Evolutionary conservation across 2,888 invertebrate genomes (phyloP), one percentile per base, ranked within the genome.

Genomic region (Synanthedon andrenaeformis): DNA sequence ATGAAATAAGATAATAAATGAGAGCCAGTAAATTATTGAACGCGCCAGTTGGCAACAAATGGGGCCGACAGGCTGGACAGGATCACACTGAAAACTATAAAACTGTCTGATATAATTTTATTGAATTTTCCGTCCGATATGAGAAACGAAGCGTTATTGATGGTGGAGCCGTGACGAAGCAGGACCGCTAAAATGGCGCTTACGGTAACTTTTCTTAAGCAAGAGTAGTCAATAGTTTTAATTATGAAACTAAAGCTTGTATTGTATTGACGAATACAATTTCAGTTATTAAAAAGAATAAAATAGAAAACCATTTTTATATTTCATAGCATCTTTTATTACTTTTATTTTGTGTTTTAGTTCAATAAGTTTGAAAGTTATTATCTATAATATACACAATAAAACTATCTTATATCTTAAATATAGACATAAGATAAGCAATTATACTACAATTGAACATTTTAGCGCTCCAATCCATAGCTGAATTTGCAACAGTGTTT

Each of bases 41-140:
- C 45, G 49, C 49, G 19, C 59, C 56, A 59, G 61, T 64, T 60
- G 58, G 58, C 59, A 63, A 60, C 66, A 65, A 69, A 70, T 69
- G 62, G 61, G 64, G 63, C 63, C 60, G 62, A 65, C 68, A 64
- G 63, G 63, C 65, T 58, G 62, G 64, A 56, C 59, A 56, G 62
- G 57, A 59, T 66, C 62, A 57, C 58, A 67, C 62, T 64, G 70
- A 64, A 72, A 81, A 79, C 76, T 78, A 79, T 76, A 70, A 70
- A 76, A 74, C 70, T 68, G 65, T 72, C 69, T 79, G 74, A 79
- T 77, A 73, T 77, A 79, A 75, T 82, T 82, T 82, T 79, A 83
- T 83, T 81, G 76, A 83, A 82, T 83, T 82, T 82, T 76, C 76
- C 74, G 66, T 73, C 70, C 76, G 76, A 80, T 82, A 78, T 81